Conservation (phyloP, 2,113 vertebrate species). For the Nothobranchius furzeri region DNA sequence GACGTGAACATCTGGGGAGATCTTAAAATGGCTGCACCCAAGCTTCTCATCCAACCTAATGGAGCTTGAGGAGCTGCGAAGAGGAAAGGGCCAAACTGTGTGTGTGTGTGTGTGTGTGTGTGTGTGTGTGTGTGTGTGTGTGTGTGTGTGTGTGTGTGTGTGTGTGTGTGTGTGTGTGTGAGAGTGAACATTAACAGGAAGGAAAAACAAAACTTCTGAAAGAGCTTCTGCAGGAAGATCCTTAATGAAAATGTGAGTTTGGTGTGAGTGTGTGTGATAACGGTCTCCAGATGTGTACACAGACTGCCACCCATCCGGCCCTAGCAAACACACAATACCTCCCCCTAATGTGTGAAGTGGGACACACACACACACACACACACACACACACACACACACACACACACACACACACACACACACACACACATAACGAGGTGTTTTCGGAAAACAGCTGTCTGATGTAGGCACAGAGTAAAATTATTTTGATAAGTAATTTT, state of each 20-base stretch:
- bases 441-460: slow-evolving; percentile 31
- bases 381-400: no score
- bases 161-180: no score
- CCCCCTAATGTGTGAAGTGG: slow-evolving; percentile 60
- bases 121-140: no score
- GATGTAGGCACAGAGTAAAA: slow-evolving; percentile 3
- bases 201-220: not conserved
- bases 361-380: not conserved
- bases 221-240: not conserved
- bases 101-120: no score
- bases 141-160: no score
- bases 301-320: slow-evolving; percentile 25
- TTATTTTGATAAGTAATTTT: not conserved
- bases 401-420: slow-evolving; percentile 6
- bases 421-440: slow-evolving; percentile 41
- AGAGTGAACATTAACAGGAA: no score
- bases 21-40: no score
- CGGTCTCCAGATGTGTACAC: slow-evolving; percentile 59
- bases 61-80: no score
- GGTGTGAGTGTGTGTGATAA: slow-evolving; percentile 2
- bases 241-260: slow-evolving; percentile 2
- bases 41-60: no score
- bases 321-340: slow-evolving; percentile 53
- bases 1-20: no score
- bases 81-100: no score